A percentile compares a stretch with the other conserved stretches of the same genome.
These are phyloP conservation scores for Cyclura pinguis DNA, from an alignment of 2,797 vertebrate species.

Conservation along the genomic window DNA sequence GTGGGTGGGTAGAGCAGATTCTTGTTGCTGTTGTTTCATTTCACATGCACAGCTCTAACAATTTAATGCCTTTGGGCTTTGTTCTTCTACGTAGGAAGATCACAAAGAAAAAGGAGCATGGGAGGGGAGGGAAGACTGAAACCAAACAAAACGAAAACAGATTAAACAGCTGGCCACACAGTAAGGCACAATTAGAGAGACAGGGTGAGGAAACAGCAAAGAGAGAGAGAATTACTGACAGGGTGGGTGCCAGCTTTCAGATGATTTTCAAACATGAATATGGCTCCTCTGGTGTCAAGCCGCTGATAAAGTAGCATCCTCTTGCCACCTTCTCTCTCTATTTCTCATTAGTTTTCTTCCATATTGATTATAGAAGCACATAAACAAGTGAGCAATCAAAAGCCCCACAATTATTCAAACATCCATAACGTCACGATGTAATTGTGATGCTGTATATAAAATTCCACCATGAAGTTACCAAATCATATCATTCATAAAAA, in stretches of 20 bases:
- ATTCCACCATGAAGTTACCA: background rate
- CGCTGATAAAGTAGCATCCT: background rate
- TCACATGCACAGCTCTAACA: background rate
- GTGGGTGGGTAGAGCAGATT: background rate
- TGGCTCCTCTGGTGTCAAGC: background rate
- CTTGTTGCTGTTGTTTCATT: background rate
- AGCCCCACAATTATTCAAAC: background rate
- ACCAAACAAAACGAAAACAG: slow-evolving; percentile 30
- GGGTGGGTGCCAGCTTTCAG: background rate
- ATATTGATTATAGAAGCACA: background rate
- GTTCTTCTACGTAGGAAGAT: slow-evolving; percentile 19
- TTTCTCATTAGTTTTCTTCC: background rate
- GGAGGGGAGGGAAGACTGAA: background rate
- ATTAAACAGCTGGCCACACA: slow-evolving; percentile 24
- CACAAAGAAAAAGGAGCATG: background rate
- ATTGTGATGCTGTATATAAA: background rate
- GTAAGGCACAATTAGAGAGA: slow-evolving; percentile 2
- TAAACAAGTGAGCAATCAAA: background rate
- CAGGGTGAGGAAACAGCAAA: background rate
- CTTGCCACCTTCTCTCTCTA: background rate
- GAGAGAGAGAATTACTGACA: slow-evolving; percentile 1
- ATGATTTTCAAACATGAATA: background rate
- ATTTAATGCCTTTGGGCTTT: rapidly evolving
- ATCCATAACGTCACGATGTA: background rate
- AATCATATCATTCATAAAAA: background rate